Evolutionary conservation across 1,140 invertebrate genomes (phyloP).

Genomic region (Spodoptera frugiperda): DNA sequence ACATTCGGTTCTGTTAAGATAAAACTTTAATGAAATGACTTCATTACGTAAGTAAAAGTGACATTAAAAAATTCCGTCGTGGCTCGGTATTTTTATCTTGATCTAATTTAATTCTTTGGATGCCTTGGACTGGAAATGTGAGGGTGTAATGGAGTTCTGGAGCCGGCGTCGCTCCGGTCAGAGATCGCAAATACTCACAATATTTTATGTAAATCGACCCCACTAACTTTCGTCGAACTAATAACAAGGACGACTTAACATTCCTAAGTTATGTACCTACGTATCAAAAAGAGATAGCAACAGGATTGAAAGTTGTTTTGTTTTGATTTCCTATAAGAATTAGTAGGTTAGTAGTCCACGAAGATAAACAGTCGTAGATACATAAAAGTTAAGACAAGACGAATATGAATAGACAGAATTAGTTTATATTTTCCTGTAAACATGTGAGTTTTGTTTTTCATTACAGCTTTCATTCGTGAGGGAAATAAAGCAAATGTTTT

Average conservation of each 20-base stretch:
- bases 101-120: slow-evolving; percentile 25
- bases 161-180: slow-evolving; percentile 42
- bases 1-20: neutral
- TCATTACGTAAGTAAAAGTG: slow-evolving; percentile 22
- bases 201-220: slow-evolving; percentile 57
- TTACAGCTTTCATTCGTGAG: too few species aligned
- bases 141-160: slow-evolving; percentile 14
- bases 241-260: neutral
- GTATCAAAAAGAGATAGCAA: slow-evolving; percentile 6
- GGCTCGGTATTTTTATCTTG: slow-evolving; percentile 15
- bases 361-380: slow-evolving; percentile 1
- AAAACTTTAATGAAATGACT: slow-evolving; percentile 30
- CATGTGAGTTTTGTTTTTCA: neutral
- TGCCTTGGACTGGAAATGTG: slow-evolving; percentile 30
- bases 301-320: neutral
- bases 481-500: too few species aligned
- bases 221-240: neutral
- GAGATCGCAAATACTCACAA: slow-evolving; percentile 53
- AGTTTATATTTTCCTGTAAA: neutral
- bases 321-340: slow-evolving; percentile 26
- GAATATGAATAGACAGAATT: neutral
- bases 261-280: neutral
- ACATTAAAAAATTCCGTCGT: slow-evolving; percentile 12
- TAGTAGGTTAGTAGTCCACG: slow-evolving; percentile 3
- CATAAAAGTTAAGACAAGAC: neutral